Conservation (phyloP, 2,113 vertebrate genomes). For the Syngnathoides biaculeatus region DNA sequence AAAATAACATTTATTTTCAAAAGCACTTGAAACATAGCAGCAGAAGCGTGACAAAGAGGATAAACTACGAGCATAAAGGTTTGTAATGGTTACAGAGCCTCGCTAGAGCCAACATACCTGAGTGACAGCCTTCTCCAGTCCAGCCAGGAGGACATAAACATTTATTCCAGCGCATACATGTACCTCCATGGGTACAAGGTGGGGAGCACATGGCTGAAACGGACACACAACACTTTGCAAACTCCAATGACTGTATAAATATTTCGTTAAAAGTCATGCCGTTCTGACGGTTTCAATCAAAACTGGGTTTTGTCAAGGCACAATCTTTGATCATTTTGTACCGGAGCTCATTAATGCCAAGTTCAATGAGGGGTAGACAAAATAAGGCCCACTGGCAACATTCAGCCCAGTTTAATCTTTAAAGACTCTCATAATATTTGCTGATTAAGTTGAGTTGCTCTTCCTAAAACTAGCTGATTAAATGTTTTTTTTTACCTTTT, state of each 20-base stretch:
- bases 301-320: background rate
- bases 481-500: no score
- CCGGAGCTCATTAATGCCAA: no score
- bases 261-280: background rate
- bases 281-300: background rate
- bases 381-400: no score
- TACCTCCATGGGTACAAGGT: constrained; percentile 75
- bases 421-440: no score
- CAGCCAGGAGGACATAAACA: constrained; percentile 75
- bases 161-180: constrained; percentile 76
- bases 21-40: background rate
- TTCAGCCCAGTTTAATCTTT: no score
- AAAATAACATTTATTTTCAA: background rate
- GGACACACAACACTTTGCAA: constrained; percentile 20
- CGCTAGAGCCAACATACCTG: constrained; percentile 55
- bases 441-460: no score
- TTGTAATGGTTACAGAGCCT: background rate
- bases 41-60: background rate
- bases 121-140: constrained; percentile 74
- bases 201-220: constrained; percentile 77
- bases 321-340: no score
- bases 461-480: no score
- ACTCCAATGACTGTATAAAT: background rate
- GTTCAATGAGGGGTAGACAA: no score
- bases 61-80: no score